Percentiles rank a stretch among this genome's conserved stretches.
phyloP scores from a whole-genome alignment of 2,888 invertebrate species.

The Acanthococcus lagerstroemiae region DNA sequence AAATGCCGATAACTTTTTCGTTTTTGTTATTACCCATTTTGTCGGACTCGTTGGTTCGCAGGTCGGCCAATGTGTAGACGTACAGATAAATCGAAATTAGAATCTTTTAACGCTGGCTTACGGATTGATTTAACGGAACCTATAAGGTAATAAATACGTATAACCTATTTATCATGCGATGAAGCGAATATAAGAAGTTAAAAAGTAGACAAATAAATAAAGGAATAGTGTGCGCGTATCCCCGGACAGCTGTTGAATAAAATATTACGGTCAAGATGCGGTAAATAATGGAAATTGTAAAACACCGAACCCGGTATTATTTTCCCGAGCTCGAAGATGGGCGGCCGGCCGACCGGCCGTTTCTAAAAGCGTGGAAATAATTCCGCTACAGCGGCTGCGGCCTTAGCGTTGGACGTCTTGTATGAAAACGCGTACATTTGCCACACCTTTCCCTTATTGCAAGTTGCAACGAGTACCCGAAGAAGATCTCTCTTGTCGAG shows the following conservation, averaged over 20 bases:
- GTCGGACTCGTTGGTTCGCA: too few species aligned
- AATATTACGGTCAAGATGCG: conserved; percentile 21
- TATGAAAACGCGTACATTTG: conserved; percentile 11
- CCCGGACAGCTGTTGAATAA: conserved; percentile 19
- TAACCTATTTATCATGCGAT: conserved; percentile 20
- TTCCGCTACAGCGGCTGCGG: neutral
- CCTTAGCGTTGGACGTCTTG: conserved; percentile 4
- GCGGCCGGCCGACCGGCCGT: neutral
- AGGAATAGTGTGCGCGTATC: conserved; percentile 5
- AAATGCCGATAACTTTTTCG: too few species aligned
- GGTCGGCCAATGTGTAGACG: too few species aligned
- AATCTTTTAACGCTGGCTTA: too few species aligned
- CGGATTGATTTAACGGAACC: too few species aligned
- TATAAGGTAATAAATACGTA: conserved; percentile 23
- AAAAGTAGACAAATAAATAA: conserved; percentile 27
- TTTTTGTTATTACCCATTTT: too few species aligned
- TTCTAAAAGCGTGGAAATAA: conserved; percentile 19
- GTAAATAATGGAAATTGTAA: conserved; percentile 27
- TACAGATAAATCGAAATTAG: too few species aligned
- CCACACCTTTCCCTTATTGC: conserved; percentile 1
- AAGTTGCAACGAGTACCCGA: neutral
- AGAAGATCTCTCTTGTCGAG: too few species aligned
- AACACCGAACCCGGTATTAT: conserved; percentile 13
- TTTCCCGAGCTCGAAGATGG: conserved; percentile 5
- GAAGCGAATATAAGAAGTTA: conserved; percentile 9